Base-by-base conservation (phyloP, 2,113 vertebrate genomes). In the Erinaceus europaeus region DNA sequence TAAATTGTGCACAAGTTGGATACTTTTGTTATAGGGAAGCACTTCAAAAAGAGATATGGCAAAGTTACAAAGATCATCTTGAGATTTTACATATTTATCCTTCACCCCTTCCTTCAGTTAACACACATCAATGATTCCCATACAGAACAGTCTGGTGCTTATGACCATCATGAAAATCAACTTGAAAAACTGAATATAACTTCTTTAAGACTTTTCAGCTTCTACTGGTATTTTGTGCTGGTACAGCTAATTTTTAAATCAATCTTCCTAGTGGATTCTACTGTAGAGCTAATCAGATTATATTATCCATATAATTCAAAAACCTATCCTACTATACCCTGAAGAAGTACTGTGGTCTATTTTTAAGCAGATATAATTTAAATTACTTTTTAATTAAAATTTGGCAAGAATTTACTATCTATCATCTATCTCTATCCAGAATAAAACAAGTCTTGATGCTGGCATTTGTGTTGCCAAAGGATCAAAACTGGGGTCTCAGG, bases 361-460 rank as follows among this genome's bases (percentile, higher is more conserved):
- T 94, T n/a, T 72, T 76, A 72, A 27, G 38, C 10, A 89, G 29
- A n/a, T 76, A 42, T 80, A 71, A 73, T 53, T 83, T 73, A 46
- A 75, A 72, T 3, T 6, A 38, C 21, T 20, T 52, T 72, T 40
- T 88, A 75, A 59, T 3, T 84, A 86, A 44, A 86, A 67, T 46
- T 46, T 29, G 71, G 13, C 52, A 76, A 12, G 20, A 90, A 57
- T 27, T 9, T 25, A 21, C n/a, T n/a, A n/a, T n/a, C n/a, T n/a
- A n/a, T n/a, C 15, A 74, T 40, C 32, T 42, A 5, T 36, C 29
- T 87, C 14, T 38, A 8, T 62, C 89, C 80, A 57, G 20, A 74
- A 64, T 20, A 9, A 73, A 82, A 2, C 7, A 5, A 18, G 55
- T 40, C n/a, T n/a, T n/a, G n/a, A n/a, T n/a, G n/a, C n/a, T n/a